Percentiles rank a stretch among this genome's conserved stretches.
Evolutionary conservation across 2,888 invertebrate species (phyloP).

Genomic region (Rotaria socialis): DNA sequence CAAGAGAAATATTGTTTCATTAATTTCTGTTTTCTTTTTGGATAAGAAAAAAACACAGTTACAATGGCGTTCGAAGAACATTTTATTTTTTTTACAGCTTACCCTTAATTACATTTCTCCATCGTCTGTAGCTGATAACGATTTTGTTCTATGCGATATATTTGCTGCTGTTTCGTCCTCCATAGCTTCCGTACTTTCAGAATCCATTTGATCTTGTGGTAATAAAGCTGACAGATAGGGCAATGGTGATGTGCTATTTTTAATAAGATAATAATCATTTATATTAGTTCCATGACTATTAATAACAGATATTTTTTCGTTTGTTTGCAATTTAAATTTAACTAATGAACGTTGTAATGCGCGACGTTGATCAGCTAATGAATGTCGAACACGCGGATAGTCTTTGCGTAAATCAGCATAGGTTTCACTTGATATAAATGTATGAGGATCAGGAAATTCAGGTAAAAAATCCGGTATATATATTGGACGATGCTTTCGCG

Average conservation of each 20-base stretch:
- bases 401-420: conserved; percentile 34
- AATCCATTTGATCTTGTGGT: conserved; percentile 25
- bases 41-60: not conserved
- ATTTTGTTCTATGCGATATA: not conserved
- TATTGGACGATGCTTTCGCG: conserved; percentile 21
- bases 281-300: not conserved
- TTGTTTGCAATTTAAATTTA: conserved; percentile 22
- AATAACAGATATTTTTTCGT: conserved; percentile 9
- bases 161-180: not conserved
- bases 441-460: conserved; percentile 32
- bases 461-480: conserved; percentile 19
- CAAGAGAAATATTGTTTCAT: too few relatives aligned
- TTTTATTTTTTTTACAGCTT: not conserved
- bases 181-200: not conserved
- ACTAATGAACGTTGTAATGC: conserved; percentile 33
- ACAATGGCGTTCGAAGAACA: not conserved
- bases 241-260: not conserved
- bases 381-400: conserved; percentile 7
- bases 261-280: not conserved
- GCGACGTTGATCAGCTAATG: conserved; percentile 30
- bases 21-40: too few relatives aligned
- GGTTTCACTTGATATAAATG: conserved; percentile 34
- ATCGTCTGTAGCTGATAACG: not conserved
- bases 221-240: not conserved
- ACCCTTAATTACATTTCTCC: not conserved